Evolutionary conservation across 2,888 invertebrate species (phyloP).

Genomic region (Melanargia galathea): DNA sequence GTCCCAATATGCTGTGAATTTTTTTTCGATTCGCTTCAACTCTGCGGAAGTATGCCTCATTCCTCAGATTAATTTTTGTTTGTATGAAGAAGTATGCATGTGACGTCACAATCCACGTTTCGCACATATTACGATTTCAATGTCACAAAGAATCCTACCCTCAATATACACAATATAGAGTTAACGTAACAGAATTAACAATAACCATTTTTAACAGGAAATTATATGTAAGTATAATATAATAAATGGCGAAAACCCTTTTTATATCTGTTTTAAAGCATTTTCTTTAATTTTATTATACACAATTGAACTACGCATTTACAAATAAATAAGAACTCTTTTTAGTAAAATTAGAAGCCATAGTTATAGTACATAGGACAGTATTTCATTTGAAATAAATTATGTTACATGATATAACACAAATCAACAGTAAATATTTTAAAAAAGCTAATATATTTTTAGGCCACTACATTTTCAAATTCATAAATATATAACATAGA

Average conservation of each 20-base stretch:
- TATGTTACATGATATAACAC: constrained; percentile 8
- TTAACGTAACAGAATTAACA: constrained; percentile 19
- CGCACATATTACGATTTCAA: background rate
- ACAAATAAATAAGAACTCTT: constrained; percentile 5
- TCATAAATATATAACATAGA: background rate
- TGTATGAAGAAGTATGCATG: too few species aligned
- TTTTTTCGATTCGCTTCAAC: too few species aligned
- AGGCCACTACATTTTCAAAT: constrained; percentile 2
- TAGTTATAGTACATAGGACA: background rate
- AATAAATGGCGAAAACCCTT: constrained; percentile 22
- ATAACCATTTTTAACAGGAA: constrained; percentile 27
- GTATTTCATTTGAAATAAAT: constrained; percentile 1
- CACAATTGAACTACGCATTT: constrained; percentile 11
- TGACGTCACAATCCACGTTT: background rate
- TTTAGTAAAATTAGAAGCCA: constrained; percentile 4
- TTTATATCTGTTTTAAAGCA: constrained; percentile 7
- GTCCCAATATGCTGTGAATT: too few species aligned
- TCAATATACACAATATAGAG: background rate
- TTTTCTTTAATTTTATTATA: background rate
- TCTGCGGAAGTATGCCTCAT: too few species aligned
- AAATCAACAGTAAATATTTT: constrained; percentile 11
- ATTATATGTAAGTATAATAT: background rate
- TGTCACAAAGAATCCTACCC: background rate
- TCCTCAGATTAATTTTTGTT: too few species aligned
- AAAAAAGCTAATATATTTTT: background rate